Evolutionary conservation across 1,140 invertebrate genomes (phyloP), one percentile per base, ranked within the genome.

Genomic region (Plutomurus gul): DNA sequence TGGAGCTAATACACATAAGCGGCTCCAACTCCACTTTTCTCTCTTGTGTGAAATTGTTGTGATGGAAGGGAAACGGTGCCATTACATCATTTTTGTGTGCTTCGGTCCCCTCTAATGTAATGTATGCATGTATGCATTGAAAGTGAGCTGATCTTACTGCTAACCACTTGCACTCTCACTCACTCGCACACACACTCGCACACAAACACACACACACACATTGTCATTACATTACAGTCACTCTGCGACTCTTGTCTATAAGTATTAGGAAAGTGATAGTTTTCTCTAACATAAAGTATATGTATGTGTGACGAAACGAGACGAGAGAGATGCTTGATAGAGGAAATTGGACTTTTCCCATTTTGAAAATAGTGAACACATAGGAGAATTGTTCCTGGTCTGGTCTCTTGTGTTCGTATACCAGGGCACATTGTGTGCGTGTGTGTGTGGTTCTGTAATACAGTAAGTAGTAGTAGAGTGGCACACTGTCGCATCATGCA

Each of bases 331-430:
- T 72, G 60, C 30, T 39, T 78, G 76, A 78, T 75, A 75, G 76
- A 77, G 80, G 80, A 81, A 81, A 81, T 81, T 81, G 80, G 76
- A 81, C 47, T 81, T 81, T 81, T 75, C 80, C 80, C 80, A 81
- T 78, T 81, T 76, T 39, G 16, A 51, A 71, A 72, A 78, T 78
- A 70, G 22, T 43, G n/a, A n/a, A 25, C 5, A 27, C 7, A n/a
- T n/a, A 36, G 13, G 56, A 27, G 56, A 65, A 65, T 65, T 37
- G 18, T 40, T 65, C 71, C 40, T 79, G 40, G 40, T 36, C 7
- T 25, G 22, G 20, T 16, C 22, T 46, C 72, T 47, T n/a, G 27
- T 27, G n/a, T 27, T 10, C 33, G 11, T 22, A 27, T 65, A 11
- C 20, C 27, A n/a, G n/a, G 20, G 18, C 49, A 56, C 49, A 56